phyloP scores from a whole-genome alignment of 2,113 vertebrate genomes.

The Tursiops truncatus region DNA sequence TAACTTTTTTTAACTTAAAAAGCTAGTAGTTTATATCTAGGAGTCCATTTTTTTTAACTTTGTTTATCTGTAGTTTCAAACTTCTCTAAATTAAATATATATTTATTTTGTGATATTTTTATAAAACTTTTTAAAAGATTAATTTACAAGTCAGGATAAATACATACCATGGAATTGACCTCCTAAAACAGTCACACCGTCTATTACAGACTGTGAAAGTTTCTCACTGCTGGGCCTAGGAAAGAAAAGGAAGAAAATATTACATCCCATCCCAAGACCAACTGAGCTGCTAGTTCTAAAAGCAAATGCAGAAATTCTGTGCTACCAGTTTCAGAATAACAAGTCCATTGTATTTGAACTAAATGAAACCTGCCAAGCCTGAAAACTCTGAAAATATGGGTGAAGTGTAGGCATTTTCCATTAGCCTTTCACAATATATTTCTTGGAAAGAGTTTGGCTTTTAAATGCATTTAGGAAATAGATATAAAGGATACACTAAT shows the following conservation, averaged over 20 bases:
- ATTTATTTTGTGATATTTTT: not conserved
- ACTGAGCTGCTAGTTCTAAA: not conserved
- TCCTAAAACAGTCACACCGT: conserved; percentile 89
- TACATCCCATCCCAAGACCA: not conserved
- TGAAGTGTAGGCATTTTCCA: not conserved
- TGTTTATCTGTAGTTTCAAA: not conserved
- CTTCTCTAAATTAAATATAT: not conserved
- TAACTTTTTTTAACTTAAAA: not conserved
- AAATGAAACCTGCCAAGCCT: not conserved
- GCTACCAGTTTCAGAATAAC: not conserved
- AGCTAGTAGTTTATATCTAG: not conserved
- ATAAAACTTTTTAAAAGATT: not conserved
- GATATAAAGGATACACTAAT: not conserved
- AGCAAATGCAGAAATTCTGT: not conserved
- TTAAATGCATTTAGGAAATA: conserved; percentile 1
- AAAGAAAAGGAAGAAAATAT: conserved; percentile 10
- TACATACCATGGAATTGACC: conserved; percentile 89
- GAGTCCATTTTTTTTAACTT: not conserved
- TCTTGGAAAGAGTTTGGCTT: not conserved
- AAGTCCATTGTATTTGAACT: not conserved
- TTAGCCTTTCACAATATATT: not conserved
- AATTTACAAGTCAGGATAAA: not conserved
- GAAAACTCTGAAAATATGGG: not conserved
- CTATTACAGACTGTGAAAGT: conserved; percentile 89
- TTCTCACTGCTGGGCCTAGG: conserved; percentile 91